Evolutionary conservation across 2,888 invertebrate genomes (phyloP), one percentile per base, ranked within the genome.

Genomic region (Sericinus montela): DNA sequence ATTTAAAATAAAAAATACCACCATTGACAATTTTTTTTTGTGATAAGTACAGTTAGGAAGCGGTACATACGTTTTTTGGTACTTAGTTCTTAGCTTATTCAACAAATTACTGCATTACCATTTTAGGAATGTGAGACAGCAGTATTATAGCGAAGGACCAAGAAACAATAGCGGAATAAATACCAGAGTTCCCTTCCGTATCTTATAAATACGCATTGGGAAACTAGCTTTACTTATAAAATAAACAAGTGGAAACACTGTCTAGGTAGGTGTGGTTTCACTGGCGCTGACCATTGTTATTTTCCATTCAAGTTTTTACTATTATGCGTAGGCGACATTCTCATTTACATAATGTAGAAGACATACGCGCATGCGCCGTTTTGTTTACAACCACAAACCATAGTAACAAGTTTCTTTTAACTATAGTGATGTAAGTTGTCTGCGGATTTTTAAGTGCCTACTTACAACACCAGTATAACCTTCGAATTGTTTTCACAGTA

Each of bases 261-360:
- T 54, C 57, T 55, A 65, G 62, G 60, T 60, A 46, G 53, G 58
- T 69, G 72, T 57, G 72, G 72, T 74, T 72, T 66, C 62, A 60
- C 52, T 56, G 60, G 47, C 62, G 51, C 48, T 29, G 56, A 48
- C 48, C 5, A 11, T 59, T 63, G 61, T 59, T 57, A 64, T 65
- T 68, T 70, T 69, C 63, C 66, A 72, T 71, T 69, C 59, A 56
- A 61, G 64, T 67, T 67, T 19, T 66, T 62, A 62, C 63, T 63
- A 57, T 60, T 60, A 57, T 58, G 46, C 49, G 51, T 40, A 39
- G 40, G 42, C 46, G 42, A 10, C 43, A 39, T 35, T 44, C 49
- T 47, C 43, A 52, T 55, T 52, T 51, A 40, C 48, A 55, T 52
- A 52, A 46, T 48, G 29, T 3, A 10, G 11, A 39, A 3, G 14